phyloP scores from a whole-genome alignment of 2,888 invertebrate species.

The Drosophila borborema region DNA sequence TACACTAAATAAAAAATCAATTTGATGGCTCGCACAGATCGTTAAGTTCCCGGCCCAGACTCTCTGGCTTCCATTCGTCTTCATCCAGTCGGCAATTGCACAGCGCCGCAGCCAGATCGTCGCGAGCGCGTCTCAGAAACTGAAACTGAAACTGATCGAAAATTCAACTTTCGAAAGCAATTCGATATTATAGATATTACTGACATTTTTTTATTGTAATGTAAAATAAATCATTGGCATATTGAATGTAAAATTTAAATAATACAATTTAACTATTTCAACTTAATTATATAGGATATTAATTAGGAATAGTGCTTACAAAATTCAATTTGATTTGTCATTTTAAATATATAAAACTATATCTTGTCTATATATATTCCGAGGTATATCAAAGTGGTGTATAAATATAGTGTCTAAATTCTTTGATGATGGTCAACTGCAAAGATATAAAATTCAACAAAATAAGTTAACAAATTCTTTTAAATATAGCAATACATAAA shows the following conservation, averaged over 20 bases:
- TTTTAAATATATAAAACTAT: slow-evolving; percentile 3
- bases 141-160: background rate
- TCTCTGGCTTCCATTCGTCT: slow-evolving; percentile 42
- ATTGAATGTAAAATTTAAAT: slow-evolving; percentile 5
- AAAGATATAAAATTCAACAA: slow-evolving; percentile 19
- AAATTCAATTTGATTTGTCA: background rate
- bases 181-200: background rate
- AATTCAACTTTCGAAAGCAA: background rate
- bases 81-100: slow-evolving; percentile 64
- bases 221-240: slow-evolving; percentile 3
- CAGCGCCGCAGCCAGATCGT: slow-evolving; percentile 51
- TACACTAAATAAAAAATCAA: slow-evolving; percentile 72
- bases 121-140: slow-evolving; percentile 4
- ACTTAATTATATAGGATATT: slow-evolving; percentile 19
- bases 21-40: slow-evolving; percentile 63
- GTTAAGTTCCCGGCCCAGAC: slow-evolving; percentile 47
- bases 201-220: slow-evolving; percentile 11
- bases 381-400: background rate
- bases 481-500: background rate
- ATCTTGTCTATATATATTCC: background rate
- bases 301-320: background rate
- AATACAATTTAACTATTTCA: slow-evolving; percentile 7
- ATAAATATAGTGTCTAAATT: background rate
- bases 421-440: slow-evolving; percentile 22
- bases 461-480: background rate